Evolutionary conservation across 2,888 invertebrate species (phyloP).

Genomic region (Diploptera punctata): DNA sequence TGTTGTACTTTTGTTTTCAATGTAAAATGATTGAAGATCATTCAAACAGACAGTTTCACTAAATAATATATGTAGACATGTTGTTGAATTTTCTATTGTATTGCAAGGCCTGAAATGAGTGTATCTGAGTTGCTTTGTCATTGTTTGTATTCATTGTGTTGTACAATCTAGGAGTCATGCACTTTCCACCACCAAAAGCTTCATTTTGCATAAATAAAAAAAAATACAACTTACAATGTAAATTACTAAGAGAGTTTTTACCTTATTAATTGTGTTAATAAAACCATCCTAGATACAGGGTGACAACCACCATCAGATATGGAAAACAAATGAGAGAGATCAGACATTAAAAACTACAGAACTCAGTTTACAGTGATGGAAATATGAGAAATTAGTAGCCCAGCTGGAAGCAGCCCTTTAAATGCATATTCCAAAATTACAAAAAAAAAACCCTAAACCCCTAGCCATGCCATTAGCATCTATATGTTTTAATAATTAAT

Average conservation of each 20-base stretch:
- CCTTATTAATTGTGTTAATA: conserved; percentile 78
- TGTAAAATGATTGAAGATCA: too few relatives aligned
- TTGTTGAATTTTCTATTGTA: too few relatives aligned
- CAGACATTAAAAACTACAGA: conserved; percentile 35
- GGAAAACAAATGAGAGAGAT: conserved; percentile 44
- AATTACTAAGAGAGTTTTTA: conserved; percentile 55
- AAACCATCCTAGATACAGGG: conserved; percentile 68
- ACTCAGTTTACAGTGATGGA: conserved; percentile 27
- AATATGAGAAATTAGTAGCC: conserved; percentile 10
- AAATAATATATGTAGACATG: too few relatives aligned
- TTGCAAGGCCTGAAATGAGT: too few relatives aligned
- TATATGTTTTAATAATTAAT: conserved; percentile 8
- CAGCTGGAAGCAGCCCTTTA: conserved; percentile 4
- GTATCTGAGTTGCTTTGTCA: too few relatives aligned
- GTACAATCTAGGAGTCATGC: conserved; percentile 36
- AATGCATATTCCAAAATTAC: neutral
- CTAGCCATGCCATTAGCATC: conserved; percentile 27
- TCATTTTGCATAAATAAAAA: neutral
- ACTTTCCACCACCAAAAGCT: conserved; percentile 39
- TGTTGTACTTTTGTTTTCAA: too few relatives aligned
- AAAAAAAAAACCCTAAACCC: neutral
- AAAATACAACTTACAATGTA: conserved; percentile 17
- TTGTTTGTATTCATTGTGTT: conserved; percentile 5
- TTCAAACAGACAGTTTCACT: too few relatives aligned
- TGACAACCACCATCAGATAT: conserved; percentile 45